Base-by-base conservation (phyloP, 2,888 invertebrate species). In the Ophion obscuratus region DNA sequence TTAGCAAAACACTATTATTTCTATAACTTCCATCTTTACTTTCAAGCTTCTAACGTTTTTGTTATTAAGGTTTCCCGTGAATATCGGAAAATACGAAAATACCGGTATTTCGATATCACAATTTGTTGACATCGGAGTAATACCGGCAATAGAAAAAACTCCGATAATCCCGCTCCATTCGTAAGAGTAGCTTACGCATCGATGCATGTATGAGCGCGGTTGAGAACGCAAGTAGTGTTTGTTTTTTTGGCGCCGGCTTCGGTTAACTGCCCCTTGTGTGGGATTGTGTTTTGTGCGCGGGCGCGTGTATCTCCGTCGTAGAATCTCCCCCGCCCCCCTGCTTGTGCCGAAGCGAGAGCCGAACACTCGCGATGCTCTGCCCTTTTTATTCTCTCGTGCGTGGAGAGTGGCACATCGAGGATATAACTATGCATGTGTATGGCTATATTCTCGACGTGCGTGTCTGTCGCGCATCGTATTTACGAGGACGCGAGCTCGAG, bases 231-330 rank as follows among this genome's bases (percentile, higher is more conserved):
- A 59, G 57, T 73, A 10, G 14, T 64, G 40, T 62, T 76, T 76
- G 24, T 17, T 27, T 66, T 64, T 66, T 7, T 27, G 53, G 57
- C 36, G 31, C 76, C 36, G 73, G 36, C 59, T 27, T 40, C 62
- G 47, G 62, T 62, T 53, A 76, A 75, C 61, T 75, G 76, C 66
- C 53, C 89, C 17, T 89, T 88, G 88, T 89, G 89, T 89, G 76
- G n/a, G 81, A 82, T 78, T 80, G 62, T 53, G 57, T 61, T 64
- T 61, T 17, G 68, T 78, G 59, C 80, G 59, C 76, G 57, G 36
- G 71, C 67, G 59, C 77, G 67, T 75, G 70, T 47, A 24, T 73
- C n/a, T 70, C 36, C 59, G 10, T 10, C 31, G 11, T 57, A 57
- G n/a, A 59, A 20, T 61, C 68, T 74, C 71, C 77, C 27, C 59